A percentile compares a stretch with the other conserved stretches of the same genome.
These are phyloP conservation scores for Gymnodraco acuticeps DNA, from an alignment of 2,797 vertebrate genomes.

Conservation along the genomic window DNA sequence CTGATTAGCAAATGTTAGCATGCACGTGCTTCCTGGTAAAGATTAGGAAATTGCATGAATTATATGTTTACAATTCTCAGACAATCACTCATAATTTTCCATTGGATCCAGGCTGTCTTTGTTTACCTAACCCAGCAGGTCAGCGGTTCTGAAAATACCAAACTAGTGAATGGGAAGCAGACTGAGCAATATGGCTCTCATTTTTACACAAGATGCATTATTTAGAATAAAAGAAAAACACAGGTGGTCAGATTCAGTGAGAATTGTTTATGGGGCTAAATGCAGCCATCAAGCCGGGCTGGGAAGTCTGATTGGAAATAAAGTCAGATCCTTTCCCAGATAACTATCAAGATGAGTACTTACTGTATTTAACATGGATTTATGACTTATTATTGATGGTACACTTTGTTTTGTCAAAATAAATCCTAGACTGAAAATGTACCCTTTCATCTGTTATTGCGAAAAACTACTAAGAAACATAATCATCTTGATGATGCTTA, in stretches of 20 bases:
- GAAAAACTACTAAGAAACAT: not conserved
- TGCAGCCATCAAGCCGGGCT: conserved; percentile 46
- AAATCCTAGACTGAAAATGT: conserved; percentile 15
- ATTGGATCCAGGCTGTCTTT: conserved; percentile 53
- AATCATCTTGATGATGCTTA: not conserved
- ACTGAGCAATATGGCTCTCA: conserved; percentile 52
- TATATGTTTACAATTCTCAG: conserved; percentile 53
- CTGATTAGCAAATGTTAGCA: not conserved
- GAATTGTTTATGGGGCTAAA: conserved; percentile 32
- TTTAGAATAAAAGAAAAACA: conserved; percentile 16
- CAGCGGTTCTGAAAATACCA: conserved; percentile 59
- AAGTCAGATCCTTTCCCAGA: conserved; percentile 40
- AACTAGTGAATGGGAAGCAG: conserved; percentile 73
- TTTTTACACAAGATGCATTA: conserved; percentile 9
- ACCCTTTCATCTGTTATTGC: conserved; percentile 1
- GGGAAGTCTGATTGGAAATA: conserved; percentile 47
- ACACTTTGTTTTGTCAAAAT: conserved; percentile 28
- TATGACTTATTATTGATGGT: not conserved
- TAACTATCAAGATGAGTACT: conserved; percentile 38
- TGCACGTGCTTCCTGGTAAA: not conserved
- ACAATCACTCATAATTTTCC: conserved; percentile 52
- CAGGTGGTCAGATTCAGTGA: conserved; percentile 18
- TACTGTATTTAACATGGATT: conserved; percentile 21
- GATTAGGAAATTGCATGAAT: conserved; percentile 26
- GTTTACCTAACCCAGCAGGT: conserved; percentile 29